These are phyloP conservation scores for Chironomus riparius DNA, from an alignment of 2,888 invertebrate species.

Conservation along the genomic window DNA sequence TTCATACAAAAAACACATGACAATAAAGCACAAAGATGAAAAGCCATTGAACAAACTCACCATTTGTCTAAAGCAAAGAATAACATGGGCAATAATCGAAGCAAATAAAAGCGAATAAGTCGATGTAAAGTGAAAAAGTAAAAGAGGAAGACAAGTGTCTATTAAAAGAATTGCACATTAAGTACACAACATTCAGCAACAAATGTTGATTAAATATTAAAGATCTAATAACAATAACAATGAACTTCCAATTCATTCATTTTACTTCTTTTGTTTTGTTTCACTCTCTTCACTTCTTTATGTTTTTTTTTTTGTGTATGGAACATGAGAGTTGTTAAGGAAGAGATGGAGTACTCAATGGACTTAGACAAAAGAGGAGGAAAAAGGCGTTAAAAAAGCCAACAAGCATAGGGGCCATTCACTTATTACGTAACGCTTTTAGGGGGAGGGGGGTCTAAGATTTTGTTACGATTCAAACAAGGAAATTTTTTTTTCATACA, in stretches of 20 bases:
- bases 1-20: too few relatives aligned
- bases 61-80: background rate
- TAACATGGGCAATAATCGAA: background rate
- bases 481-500: too few relatives aligned
- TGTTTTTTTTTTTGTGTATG: too few relatives aligned
- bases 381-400: background rate
- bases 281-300: background rate
- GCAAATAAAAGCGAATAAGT: too few relatives aligned
- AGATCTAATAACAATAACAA: conserved; percentile 20
- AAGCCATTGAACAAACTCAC: background rate
- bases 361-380: background rate
- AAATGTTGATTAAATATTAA: conserved; percentile 20
- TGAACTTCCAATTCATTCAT: conserved; percentile 18
- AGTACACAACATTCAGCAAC: conserved; percentile 5
- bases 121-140: background rate
- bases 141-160: background rate
- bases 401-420: too few relatives aligned
- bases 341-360: background rate
- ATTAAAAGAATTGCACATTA: conserved; percentile 4
- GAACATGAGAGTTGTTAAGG: too few relatives aligned
- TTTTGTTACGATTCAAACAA: too few relatives aligned
- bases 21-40: background rate
- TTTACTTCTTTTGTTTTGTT: background rate
- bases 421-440: too few relatives aligned
- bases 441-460: too few relatives aligned